Base-by-base conservation (phyloP, 2,797 vertebrate species). In the Ceryle rudis region DNA sequence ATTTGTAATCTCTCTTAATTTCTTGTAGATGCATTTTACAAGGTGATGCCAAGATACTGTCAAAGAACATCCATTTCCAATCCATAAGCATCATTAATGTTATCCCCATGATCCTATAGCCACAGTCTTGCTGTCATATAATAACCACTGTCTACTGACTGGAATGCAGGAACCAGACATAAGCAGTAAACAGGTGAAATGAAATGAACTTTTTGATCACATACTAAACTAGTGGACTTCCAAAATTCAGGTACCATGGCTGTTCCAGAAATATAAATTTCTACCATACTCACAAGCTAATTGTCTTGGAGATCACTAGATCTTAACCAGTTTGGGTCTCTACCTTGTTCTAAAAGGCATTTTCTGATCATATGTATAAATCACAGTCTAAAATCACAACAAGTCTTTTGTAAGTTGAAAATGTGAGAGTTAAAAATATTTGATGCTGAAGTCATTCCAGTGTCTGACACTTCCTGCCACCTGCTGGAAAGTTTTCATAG, bases 1-100 rank as follows among this genome's bases (percentile, higher is more conserved):
- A 4, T 88, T 95, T 91, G 61, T 90, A 86, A 95, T 88, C n/a
- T 84, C 67, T 70, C 55, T 72, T 96, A 95, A 96, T 95, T 93
- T 95, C 58, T 93, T 14, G 1, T 79, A 49, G 4, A 41, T 1
- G 4, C 3, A 13, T 87, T 94, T 81, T 79, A 64, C 11, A 62
- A 25, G 51, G 4, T 29, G 10, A 87, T 87, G 89, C 55, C 67
- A 91, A 89, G 49, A 37, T 88, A 67, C 75, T 81, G 65, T 54
- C 75, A 91, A 78, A 83, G 41, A 74, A n/a, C 49, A 90, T 78
- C 41, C 44, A 78, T 86, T 91, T 87, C 54, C 22, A 81, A 41
- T 44, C 58, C 16, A 12, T 60, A 77, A 82, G 11, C 14, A 12
- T 16, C 28, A 42, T 70, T 52, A 37, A 10, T 67, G 49, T 9